phyloP scores from a whole-genome alignment of 92 coral and sea anemone species.

The Anthopleura xanthogrammica region DNA sequence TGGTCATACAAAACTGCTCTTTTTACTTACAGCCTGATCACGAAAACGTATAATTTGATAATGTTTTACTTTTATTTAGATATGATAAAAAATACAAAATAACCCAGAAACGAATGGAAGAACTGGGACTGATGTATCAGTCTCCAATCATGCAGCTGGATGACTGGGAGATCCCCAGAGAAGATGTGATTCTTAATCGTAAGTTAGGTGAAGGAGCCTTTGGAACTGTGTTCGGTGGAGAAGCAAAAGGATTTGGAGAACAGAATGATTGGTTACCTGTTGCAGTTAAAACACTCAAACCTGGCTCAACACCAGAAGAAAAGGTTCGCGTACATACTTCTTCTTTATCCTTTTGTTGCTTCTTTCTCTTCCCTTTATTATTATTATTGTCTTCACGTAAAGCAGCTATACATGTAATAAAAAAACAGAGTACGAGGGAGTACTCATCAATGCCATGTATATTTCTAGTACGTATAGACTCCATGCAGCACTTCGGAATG shows the following conservation, averaged over 20 bases:
- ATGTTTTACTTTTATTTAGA: conserved; percentile 22
- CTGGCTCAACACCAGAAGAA: conserved; percentile 81
- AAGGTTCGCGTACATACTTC: conserved; percentile 40
- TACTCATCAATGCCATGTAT: no score
- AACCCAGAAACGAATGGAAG: conserved; percentile 82
- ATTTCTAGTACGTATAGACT: no score
- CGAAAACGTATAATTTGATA: not conserved
- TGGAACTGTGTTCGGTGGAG: conserved; percentile 91
- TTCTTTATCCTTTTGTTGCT: not conserved
- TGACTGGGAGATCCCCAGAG: conserved; percentile 87
- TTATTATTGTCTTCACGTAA: no score
- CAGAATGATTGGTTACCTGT: conserved; percentile 84
- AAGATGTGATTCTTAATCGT: conserved; percentile 71
- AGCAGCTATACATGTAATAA: no score
- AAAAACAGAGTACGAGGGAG: no score
- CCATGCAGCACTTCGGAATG: no score
- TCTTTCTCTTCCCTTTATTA: not conserved
- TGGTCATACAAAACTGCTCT: no score
- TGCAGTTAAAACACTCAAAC: conserved; percentile 80
- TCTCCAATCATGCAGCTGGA: conserved; percentile 76
- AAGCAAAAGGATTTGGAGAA: conserved; percentile 58
- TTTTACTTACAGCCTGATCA: no score
- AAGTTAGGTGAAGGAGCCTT: conserved; percentile 91
- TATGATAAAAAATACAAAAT: conserved; percentile 78
- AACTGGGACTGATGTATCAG: conserved; percentile 79